Base-by-base conservation (phyloP, 2,113 vertebrate species). In the Prolemur simus region DNA sequence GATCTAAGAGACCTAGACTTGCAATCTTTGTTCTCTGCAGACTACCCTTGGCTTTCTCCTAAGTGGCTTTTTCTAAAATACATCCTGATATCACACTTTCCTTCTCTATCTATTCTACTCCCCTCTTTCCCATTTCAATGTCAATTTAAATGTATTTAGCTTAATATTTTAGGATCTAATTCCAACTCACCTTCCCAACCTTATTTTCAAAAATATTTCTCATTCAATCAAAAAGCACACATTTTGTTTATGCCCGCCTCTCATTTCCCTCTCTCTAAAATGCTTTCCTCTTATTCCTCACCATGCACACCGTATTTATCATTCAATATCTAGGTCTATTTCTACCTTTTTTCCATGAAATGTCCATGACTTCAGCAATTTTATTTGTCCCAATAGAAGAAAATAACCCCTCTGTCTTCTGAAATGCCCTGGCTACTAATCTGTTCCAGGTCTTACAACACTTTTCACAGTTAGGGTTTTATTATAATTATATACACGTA, bases 1-100 rank as follows among this genome's bases (percentile, higher is more conserved):
- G 29, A 34, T 10, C 34, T 86, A 81, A 39, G 14, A 15, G 23
- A 66, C 27, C 39, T 80, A 60, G 54, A 64, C 9, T 25, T 69
- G 80, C 5, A 29, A 18, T n/a, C n/a, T 85, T 74, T 58, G 5
- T 29, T 64, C 23, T 93, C 58, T 60, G 23, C 49, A 84, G n/a
- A 37, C 14, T 2, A 27, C 4, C 2, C 18, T 39, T 4, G 3
- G 10, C 4, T 78, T 17, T 17, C 2, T 66, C n/a, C 10, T 56
- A 69, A 34, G 1, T n/a, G 58, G 10, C 9, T 91, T 54, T 80
- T n/a, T 47, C 86, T 77, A 60, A 83, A 96, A 58, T 27, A 93
- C 8, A 63, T 27, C 37, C 15, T 37, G 6, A 34, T 17, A 49
- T 7, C 5, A 87, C 11, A 39, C 12, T 13, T 77, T 68, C 42